Conservation (phyloP, 2,113 vertebrate genomes). For the Galbula dea region DNA sequence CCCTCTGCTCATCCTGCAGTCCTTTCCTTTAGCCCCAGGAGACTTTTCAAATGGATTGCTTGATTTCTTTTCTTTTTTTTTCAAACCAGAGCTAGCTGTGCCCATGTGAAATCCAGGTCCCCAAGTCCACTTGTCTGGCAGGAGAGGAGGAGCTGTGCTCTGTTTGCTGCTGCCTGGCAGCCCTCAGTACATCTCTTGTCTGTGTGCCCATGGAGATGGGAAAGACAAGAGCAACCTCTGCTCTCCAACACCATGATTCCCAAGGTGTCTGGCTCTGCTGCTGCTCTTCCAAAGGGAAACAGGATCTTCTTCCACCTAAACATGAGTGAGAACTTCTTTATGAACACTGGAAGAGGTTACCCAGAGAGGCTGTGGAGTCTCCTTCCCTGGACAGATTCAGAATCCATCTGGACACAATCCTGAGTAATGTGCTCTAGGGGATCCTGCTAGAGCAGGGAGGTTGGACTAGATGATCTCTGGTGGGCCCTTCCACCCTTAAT, state of each 20-base stretch:
- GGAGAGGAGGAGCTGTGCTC: not conserved
- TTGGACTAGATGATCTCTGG: too few relatives aligned
- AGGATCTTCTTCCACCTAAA: too few relatives aligned
- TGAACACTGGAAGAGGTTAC: too few relatives aligned
- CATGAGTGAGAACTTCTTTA: too few relatives aligned
- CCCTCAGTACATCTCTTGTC: not conserved
- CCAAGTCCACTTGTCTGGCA: not conserved
- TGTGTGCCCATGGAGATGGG: not conserved
- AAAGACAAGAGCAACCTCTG: not conserved
- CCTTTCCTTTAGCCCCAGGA: not conserved
- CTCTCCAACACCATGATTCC: not conserved
- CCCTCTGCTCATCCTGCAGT: not conserved
- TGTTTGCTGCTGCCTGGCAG: not conserved
- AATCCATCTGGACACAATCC: too few relatives aligned
- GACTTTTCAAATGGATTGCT: not conserved
- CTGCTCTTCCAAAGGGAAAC: not conserved
- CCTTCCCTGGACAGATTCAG: too few relatives aligned
- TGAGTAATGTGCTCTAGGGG: too few relatives aligned
- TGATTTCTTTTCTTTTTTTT: not conserved
- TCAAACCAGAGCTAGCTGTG: not conserved
- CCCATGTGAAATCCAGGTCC: not conserved
- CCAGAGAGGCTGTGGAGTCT: too few relatives aligned
- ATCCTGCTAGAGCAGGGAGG: too few relatives aligned
- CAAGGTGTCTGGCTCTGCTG: not conserved
- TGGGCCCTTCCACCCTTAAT: too few relatives aligned